Percentiles rank a stretch among this genome's conserved stretches.
phyloP scores from a whole-genome alignment of 2,888 invertebrate genomes.

The Thyatira batis region DNA sequence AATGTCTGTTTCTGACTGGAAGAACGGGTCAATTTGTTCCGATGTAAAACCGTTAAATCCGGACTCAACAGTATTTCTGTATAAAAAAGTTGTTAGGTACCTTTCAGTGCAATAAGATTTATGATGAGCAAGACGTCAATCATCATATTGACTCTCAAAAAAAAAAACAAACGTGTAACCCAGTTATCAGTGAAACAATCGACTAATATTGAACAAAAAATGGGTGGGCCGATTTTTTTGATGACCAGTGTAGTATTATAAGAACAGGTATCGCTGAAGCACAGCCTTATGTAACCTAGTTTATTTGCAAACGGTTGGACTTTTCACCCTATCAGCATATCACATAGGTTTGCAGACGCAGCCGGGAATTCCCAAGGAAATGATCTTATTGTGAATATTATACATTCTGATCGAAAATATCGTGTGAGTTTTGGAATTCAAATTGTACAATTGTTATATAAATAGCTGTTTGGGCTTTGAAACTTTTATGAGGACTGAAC shows the following conservation, averaged over 20 bases:
- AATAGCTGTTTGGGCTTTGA: background rate
- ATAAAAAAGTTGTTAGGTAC: too few species aligned
- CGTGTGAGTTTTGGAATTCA: background rate
- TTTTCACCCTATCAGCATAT: conserved; percentile 32
- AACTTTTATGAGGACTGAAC: background rate
- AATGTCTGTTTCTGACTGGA: too few species aligned
- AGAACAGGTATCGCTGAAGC: background rate
- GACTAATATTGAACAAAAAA: too few species aligned
- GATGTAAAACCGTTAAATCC: too few species aligned
- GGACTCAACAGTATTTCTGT: too few species aligned
- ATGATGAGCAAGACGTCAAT: too few species aligned
- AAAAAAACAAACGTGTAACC: too few species aligned
- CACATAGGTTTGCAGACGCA: background rate
- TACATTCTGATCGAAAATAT: background rate
- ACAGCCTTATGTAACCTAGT: conserved; percentile 6
- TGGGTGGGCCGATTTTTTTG: too few species aligned
- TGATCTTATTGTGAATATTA: background rate
- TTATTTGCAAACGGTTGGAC: conserved; percentile 31
- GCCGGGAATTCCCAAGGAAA: background rate
- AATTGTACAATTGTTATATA: background rate
- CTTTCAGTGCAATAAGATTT: too few species aligned
- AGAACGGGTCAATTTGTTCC: too few species aligned
- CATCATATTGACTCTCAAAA: too few species aligned
- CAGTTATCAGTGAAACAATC: too few species aligned
- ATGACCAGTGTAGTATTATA: background rate